Percentiles rank a stretch among this genome's conserved stretches.
Evolutionary conservation across 2,797 vertebrate species (phyloP).

Genomic region (Ficedula albicollis): DNA sequence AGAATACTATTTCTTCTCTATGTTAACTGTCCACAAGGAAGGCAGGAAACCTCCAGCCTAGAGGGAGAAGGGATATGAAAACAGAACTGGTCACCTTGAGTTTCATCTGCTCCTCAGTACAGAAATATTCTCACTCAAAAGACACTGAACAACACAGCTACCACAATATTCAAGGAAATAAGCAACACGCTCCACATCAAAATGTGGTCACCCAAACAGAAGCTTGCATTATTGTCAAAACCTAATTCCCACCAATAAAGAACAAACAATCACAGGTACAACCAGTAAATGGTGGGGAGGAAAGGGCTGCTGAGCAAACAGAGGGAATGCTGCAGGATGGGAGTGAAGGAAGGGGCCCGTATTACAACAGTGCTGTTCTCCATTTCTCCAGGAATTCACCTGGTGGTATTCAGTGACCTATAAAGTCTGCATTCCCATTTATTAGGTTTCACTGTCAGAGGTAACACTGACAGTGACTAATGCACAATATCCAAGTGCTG

Average conservation of each 20-base stretch:
- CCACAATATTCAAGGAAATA: neutral
- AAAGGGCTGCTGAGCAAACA: neutral
- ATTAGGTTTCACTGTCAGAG: neutral
- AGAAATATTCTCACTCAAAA: neutral
- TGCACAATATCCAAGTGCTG: neutral
- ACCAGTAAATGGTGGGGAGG: neutral
- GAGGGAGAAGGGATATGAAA: neutral
- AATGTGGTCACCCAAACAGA: neutral
- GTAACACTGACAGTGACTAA: neutral
- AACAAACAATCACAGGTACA: neutral
- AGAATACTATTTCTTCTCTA: neutral
- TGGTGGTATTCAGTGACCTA: neutral
- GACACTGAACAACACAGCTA: neutral
- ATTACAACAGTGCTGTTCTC: accelerated
- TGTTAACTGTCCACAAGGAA: conserved; percentile 5
- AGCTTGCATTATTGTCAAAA: neutral
- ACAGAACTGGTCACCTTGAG: neutral
- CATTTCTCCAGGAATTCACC: neutral
- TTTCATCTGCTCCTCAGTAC: neutral
- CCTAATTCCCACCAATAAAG: neutral
- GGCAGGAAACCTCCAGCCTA: neutral
- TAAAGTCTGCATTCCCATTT: neutral
- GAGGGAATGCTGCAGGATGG: neutral
- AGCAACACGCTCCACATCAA: neutral
- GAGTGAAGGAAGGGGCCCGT: neutral